A percentile compares a stretch with the other conserved stretches of the same genome.
Evolutionary conservation across 2,113 vertebrate species (phyloP).

Genomic region (Stomatorhinus ivindoensis): DNA sequence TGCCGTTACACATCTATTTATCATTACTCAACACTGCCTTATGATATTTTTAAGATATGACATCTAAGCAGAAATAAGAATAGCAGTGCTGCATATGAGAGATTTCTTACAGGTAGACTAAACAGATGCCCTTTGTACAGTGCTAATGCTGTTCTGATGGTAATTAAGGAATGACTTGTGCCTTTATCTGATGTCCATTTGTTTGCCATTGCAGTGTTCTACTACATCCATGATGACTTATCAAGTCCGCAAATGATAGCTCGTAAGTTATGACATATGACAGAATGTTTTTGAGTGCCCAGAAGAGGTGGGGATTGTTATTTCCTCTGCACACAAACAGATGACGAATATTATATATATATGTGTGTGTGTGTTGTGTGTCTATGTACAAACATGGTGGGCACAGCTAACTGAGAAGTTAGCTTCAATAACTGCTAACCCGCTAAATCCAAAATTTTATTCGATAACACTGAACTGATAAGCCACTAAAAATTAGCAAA

Average conservation of each 20-base stretch:
- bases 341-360: not conserved
- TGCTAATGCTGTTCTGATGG: not conserved
- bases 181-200: not conserved
- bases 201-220: slow-evolving; percentile 67
- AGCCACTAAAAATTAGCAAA: not conserved
- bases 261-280: slow-evolving; percentile 55
- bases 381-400: not conserved
- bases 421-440: not conserved
- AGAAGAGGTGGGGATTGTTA: not conserved
- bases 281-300: not conserved
- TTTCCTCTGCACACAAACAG: not conserved
- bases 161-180: not conserved
- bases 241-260: slow-evolving; percentile 72
- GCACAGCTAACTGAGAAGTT: not conserved
- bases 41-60: not conserved
- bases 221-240: slow-evolving; percentile 86
- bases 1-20: not conserved
- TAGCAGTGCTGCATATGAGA: not conserved
- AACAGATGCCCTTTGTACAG: not conserved
- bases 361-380: not conserved
- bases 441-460: not conserved
- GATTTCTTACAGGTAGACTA: not conserved
- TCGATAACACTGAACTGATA: not conserved
- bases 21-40: not conserved
- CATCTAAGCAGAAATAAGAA: not conserved